phyloP scores from a whole-genome alignment of 2,797 vertebrate species.

The Anniella stebbinsi region DNA sequence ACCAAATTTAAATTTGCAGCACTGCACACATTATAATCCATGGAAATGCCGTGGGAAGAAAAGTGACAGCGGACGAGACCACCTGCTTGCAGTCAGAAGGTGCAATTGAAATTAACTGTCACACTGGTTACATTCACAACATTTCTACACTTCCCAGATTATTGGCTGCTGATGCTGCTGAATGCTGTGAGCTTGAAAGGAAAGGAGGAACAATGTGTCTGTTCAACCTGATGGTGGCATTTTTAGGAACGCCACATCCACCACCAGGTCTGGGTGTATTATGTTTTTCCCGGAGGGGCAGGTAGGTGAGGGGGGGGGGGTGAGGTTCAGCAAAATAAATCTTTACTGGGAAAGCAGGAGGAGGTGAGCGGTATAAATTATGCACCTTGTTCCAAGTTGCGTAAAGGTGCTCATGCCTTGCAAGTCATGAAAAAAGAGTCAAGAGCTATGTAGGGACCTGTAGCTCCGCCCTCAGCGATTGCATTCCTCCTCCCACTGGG shows the following conservation, averaged over 20 bases:
- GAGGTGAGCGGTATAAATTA: too few relatives aligned
- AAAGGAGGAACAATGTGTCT: too few relatives aligned
- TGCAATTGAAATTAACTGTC: not conserved
- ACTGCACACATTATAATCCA: not conserved
- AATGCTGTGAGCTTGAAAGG: not conserved
- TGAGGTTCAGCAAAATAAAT: not conserved
- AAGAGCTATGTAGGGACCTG: not conserved
- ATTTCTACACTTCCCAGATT: not conserved
- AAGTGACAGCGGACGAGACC: not conserved
- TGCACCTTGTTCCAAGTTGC: not conserved
- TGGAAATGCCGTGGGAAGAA: too few relatives aligned
- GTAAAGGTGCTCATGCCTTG: not conserved
- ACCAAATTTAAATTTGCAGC: not conserved
- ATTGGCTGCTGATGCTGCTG: too few relatives aligned
- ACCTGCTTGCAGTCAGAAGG: not conserved
- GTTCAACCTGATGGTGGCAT: too few relatives aligned
- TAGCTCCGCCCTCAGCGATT: fast-evolving
- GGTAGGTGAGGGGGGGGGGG: too few relatives aligned
- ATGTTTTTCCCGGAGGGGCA: not conserved
- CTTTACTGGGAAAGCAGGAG: not conserved
- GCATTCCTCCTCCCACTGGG: not conserved
- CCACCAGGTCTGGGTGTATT: not conserved
- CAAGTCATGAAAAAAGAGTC: not conserved
- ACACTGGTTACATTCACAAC: too few relatives aligned
- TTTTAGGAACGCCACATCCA: not conserved